A percentile compares a stretch with the other conserved stretches of the same genome.
These are phyloP conservation scores for Mercenaria mercenaria DNA, from an alignment of 1,140 invertebrate genomes.

Conservation along the genomic window DNA sequence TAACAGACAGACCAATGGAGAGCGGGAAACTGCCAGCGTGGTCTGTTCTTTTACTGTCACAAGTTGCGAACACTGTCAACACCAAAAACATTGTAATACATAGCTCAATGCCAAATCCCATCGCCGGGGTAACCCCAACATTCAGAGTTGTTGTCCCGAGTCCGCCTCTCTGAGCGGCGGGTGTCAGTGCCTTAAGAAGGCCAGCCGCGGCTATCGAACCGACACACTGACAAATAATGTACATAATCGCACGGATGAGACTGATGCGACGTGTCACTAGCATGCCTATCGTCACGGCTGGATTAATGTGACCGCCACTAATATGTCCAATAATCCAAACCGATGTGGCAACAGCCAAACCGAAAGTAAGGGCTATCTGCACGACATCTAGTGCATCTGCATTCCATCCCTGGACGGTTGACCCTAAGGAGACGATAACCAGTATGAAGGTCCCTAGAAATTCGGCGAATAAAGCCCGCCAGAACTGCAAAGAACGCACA, in stretches of 20 bases:
- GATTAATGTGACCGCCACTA: conserved; percentile 96
- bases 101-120: conserved; percentile 94
- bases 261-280: conserved; percentile 86
- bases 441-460: conserved; percentile 94
- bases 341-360: conserved; percentile 83
- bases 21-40: conserved; percentile 94
- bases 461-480: conserved; percentile 89
- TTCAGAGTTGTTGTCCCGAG: conserved; percentile 88
- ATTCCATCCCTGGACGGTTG: conserved; percentile 87
- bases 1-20: conserved; percentile 94
- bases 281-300: conserved; percentile 93
- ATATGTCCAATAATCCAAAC: conserved; percentile 91
- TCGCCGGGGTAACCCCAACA: conserved; percentile 75
- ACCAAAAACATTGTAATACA: conserved; percentile 96
- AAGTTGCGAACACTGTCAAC: conserved; percentile 95
- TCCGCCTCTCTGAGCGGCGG: conserved; percentile 87
- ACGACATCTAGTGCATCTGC: conserved; percentile 68
- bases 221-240: conserved; percentile 86
- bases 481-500: conserved; percentile 74
- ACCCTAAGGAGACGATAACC: conserved; percentile 93
- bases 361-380: conserved; percentile 80
- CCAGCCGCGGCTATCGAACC: conserved; percentile 93
- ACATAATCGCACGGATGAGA: conserved; percentile 80
- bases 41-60: conserved; percentile 92
- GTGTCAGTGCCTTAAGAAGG: conserved; percentile 88